These are phyloP conservation scores for Lycodopsis pacificus DNA, from an alignment of 2,797 vertebrate genomes.

Conservation along the genomic window DNA sequence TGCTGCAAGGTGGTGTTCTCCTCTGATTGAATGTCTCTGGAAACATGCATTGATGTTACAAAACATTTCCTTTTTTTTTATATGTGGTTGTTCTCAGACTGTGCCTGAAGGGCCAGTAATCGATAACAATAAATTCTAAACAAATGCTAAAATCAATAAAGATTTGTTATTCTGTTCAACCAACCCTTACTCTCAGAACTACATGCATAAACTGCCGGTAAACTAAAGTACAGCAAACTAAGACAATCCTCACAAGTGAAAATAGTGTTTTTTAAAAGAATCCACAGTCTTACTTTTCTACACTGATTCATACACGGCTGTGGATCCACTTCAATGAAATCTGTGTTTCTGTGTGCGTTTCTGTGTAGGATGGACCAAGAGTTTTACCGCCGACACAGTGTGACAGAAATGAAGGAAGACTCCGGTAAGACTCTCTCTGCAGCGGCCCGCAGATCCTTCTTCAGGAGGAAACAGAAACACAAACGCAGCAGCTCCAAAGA, in stretches of 20 bases:
- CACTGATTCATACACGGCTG: not conserved
- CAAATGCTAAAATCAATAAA: not conserved
- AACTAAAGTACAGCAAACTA: not conserved
- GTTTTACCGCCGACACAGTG: constrained; percentile 94
- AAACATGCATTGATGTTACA: not conserved
- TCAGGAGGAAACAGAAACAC: constrained; percentile 95
- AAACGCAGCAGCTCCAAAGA: constrained; percentile 97
- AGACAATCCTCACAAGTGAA: not conserved
- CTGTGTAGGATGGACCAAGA: constrained; percentile 95
- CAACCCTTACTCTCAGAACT: not conserved
- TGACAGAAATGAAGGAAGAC: constrained; percentile 95
- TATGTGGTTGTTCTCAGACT: not conserved
- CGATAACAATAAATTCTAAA: not conserved
- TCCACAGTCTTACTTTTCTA: not conserved
- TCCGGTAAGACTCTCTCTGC: constrained; percentile 93
- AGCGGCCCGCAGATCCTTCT: constrained; percentile 95
- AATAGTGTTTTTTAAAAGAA: not conserved
- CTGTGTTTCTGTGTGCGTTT: not conserved
- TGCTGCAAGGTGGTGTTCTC: not conserved
- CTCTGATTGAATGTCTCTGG: not conserved
- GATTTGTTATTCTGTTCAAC: not conserved
- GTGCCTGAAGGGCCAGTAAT: not conserved
- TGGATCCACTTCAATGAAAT: not conserved
- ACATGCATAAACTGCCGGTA: not conserved
- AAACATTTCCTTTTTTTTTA: not conserved